Evolutionary conservation across 2,113 vertebrate species (phyloP).

Genomic region (Cyprinodon brontotheroides): DNA sequence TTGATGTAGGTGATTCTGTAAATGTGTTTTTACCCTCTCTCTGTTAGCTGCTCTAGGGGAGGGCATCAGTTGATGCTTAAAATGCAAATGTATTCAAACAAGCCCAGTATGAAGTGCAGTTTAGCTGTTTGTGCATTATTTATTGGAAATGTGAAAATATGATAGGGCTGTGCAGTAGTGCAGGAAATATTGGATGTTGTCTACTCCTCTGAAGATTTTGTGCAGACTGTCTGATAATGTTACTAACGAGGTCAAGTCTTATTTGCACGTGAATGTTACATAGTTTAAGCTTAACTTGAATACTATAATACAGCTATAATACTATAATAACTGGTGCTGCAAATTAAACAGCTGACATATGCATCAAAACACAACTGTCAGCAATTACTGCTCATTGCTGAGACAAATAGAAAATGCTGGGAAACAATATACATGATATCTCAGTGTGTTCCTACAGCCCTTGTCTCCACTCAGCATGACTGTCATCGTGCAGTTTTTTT

Average conservation of each 20-base stretch:
- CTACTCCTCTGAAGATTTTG: conserved; percentile 17
- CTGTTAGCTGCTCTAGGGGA: conserved; percentile 35
- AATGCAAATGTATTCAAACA: conserved; percentile 56
- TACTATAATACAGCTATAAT: not conserved
- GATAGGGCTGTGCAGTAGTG: conserved; percentile 5
- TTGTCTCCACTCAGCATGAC: conserved; percentile 6
- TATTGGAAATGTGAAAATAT: conserved; percentile 39
- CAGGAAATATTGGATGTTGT: conserved; percentile 26
- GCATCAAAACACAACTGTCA: conserved; percentile 58
- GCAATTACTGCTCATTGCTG: conserved; percentile 53
- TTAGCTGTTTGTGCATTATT: conserved; percentile 34
- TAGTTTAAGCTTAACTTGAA: conserved; percentile 11
- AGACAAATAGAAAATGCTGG: conserved; percentile 50
- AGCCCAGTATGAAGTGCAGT: conserved; percentile 18
- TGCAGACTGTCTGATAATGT: conserved; percentile 38
- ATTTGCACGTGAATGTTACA: conserved; percentile 49
- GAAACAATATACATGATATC: conserved; percentile 19
- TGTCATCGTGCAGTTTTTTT: conserved; percentile 24
- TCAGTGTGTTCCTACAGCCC: conserved; percentile 9
- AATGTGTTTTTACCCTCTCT: too few relatives aligned
- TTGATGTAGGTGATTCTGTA: conserved; percentile 10
- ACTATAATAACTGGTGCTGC: conserved; percentile 52
- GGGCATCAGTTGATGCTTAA: conserved; percentile 41
- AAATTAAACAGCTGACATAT: conserved; percentile 67
- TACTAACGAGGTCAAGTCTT: conserved; percentile 46